These are phyloP conservation scores for Oenanthe oenanthe DNA, from an alignment of 2,113 vertebrate genomes.

Conservation along the genomic window DNA sequence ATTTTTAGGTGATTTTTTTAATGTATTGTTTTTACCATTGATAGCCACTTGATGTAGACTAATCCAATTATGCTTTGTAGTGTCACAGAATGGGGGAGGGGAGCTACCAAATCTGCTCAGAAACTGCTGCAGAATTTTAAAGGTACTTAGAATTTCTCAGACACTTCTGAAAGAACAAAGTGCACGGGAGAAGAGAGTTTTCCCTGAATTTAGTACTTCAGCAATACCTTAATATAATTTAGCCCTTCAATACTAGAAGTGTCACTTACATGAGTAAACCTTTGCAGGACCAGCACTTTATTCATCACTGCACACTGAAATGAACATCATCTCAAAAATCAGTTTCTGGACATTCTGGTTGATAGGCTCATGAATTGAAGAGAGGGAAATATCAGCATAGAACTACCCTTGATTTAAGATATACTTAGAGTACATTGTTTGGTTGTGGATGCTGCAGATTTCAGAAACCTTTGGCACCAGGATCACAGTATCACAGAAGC, in stretches of 20 bases:
- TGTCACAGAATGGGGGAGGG: not conserved
- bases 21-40: constrained; percentile 74
- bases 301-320: not conserved
- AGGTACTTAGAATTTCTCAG: not conserved
- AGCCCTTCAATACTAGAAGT: not conserved
- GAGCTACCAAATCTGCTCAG: not conserved
- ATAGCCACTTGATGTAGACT: constrained; percentile 60
- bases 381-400: not conserved
- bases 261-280: not conserved
- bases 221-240: not conserved
- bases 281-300: not conserved
- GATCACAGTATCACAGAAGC: not conserved
- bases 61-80: constrained; percentile 66
- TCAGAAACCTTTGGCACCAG: not conserved
- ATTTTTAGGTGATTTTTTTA: constrained; percentile 75
- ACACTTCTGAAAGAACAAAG: not conserved
- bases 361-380: not conserved
- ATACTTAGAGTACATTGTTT: not conserved
- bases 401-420: not conserved
- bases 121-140: not conserved
- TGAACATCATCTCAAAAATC: not conserved
- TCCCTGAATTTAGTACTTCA: not conserved
- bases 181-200: not conserved
- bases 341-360: not conserved
- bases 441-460: not conserved